Evolutionary conservation across 2,113 vertebrate genomes (phyloP), one percentile per base, ranked within the genome.

Genomic region (Pao palembangensis): DNA sequence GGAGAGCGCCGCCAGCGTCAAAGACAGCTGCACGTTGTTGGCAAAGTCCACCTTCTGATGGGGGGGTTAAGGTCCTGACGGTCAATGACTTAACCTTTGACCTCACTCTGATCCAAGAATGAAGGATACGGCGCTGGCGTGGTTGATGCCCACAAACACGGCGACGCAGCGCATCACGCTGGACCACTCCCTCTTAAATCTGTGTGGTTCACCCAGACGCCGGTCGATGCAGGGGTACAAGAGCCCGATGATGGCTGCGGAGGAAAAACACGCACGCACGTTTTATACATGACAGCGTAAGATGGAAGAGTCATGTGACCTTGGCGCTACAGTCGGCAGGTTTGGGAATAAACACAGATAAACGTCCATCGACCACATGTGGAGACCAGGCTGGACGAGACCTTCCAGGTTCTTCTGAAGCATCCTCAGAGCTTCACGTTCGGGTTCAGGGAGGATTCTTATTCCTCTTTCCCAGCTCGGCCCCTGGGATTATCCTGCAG

Each of bases 151-250:
- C 81, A 98, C 95, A 80, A 98, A 98, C 79, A 96, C 96, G 1
- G 96, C 96, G 61, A 98, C 95, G 13, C 96, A 98, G 80, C 96
- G 93, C 94, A 98, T 98, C 59, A 98, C 96, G 68, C 94, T 98
- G 73, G 96, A 98, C 96, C 96, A 98, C 77, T 98, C 96, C 69
- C 95, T 90, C 83, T 98, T 98, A 85, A 98, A 96, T 79, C 93
- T 94, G 89, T 98, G 96, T 28, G 95, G 96, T 75, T 96, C 93
- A 34, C 96, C 96, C 65, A 98, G 91, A 67, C 90, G 92, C 58
- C 86, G 90, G 92, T 98, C 96, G 75, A 98, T 95, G 90, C 94
- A 97, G 13, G 96, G 96, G 84, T 98, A 98, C 85, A 98, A 76
- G 73, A 98, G 90, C 2, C 96, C 96, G 57, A 98, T 98, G 80